Conservation (phyloP, 2,113 vertebrate species). For the Balaeniceps rex region DNA sequence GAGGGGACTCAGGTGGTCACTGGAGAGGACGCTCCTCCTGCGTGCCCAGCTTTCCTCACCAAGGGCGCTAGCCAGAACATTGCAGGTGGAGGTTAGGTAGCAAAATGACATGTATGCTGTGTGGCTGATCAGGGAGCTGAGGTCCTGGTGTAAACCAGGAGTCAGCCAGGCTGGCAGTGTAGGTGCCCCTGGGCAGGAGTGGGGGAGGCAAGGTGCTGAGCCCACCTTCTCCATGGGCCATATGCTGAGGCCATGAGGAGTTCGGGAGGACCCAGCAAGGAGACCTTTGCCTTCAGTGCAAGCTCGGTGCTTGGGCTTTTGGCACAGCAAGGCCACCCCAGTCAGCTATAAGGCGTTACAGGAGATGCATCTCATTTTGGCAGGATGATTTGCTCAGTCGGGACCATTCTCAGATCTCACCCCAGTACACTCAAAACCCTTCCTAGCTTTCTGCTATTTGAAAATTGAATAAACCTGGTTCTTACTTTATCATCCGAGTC, state of each 20-base stretch:
- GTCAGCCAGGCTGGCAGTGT: background rate
- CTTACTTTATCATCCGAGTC: background rate
- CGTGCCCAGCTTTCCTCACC: background rate
- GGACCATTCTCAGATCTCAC: background rate
- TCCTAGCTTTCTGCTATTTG: background rate
- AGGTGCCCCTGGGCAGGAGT: background rate
- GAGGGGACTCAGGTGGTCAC: accelerated
- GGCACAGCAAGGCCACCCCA: background rate
- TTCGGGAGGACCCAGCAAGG: background rate
- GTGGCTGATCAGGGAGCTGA: background rate
- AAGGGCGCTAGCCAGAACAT: background rate
- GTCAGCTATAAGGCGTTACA: background rate
- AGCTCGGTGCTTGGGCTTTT: accelerated
- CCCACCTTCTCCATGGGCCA: background rate
- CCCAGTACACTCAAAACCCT: background rate
- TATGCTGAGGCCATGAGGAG: background rate
- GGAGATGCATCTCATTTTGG: background rate
- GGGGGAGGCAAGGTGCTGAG: background rate
- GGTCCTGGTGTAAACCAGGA: background rate
- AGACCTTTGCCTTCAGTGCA: background rate
- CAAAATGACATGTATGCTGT: background rate
- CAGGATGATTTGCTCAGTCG: background rate
- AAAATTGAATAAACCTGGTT: background rate
- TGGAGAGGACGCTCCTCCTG: background rate
- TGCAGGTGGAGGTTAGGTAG: background rate